These are phyloP conservation scores for Hystrix cristata DNA, from an alignment of 2,113 vertebrate species.

Conservation along the genomic window DNA sequence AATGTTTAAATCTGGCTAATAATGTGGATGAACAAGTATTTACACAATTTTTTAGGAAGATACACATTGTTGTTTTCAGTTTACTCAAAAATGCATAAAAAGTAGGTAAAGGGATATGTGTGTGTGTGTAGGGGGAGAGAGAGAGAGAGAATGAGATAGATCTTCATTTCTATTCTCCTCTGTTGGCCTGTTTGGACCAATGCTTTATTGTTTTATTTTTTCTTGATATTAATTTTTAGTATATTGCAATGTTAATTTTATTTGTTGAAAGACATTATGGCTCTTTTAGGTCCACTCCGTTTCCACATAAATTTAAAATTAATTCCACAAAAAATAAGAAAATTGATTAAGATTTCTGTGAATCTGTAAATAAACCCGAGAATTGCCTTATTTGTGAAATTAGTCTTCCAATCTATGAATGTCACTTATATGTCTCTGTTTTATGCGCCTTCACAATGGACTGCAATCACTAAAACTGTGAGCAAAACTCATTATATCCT, in stretches of 20 bases:
- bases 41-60: neutral
- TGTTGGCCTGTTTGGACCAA: neutral
- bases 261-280: neutral
- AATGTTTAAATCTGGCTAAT: constrained; percentile 8
- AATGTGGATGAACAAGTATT: neutral
- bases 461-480: neutral
- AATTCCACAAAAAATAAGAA: neutral
- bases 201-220: neutral
- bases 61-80: neutral
- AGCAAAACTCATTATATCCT: neutral
- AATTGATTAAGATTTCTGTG: neutral
- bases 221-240: neutral
- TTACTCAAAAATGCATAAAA: neutral
- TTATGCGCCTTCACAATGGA: neutral
- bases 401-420: neutral
- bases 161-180: neutral
- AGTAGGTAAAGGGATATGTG: neutral
- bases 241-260: neutral
- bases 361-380: neutral
- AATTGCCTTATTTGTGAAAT: neutral
- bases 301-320: neutral
- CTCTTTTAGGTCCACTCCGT: neutral
- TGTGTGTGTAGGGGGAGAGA: neutral
- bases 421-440: neutral
- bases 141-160: neutral